These are phyloP conservation scores for Centropristis striata DNA, from an alignment of 2,113 vertebrate species.

Conservation along the genomic window DNA sequence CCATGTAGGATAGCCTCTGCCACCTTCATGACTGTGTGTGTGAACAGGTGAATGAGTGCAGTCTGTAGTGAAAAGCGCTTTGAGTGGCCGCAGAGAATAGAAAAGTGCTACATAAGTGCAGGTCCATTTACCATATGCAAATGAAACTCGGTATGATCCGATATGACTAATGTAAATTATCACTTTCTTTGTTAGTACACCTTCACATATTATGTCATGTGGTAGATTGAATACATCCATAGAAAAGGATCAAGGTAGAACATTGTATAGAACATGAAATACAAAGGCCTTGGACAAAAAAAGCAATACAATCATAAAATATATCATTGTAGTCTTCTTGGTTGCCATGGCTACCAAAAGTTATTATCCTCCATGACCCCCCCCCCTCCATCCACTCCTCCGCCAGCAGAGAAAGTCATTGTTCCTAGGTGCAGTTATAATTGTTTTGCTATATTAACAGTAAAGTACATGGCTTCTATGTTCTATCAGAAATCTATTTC, in stretches of 20 bases:
- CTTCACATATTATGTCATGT: neutral
- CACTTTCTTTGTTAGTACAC: neutral
- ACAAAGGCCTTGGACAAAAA: neutral
- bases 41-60: no score
- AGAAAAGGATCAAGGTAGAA: neutral
- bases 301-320: neutral
- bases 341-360: constrained; percentile 32
- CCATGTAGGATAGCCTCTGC: no score
- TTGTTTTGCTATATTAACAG: constrained; percentile 47
- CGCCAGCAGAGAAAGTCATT: constrained; percentile 34
- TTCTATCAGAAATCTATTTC: constrained; percentile 6
- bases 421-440: constrained; percentile 52
- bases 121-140: neutral
- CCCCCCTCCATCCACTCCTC: neutral
- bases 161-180: neutral
- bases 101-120: no score
- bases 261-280: neutral
- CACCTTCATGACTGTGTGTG: no score
- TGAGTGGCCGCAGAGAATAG: no score
- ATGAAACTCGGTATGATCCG: neutral
- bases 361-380: constrained; percentile 32
- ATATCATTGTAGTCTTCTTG: neutral
- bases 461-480: constrained; percentile 11
- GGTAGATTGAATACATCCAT: neutral
- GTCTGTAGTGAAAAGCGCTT: no score